These are phyloP conservation scores for Lycopodina hypogea DNA, from an alignment of 37 sponge, comb jelly and placozoan species.

Conservation along the genomic window DNA sequence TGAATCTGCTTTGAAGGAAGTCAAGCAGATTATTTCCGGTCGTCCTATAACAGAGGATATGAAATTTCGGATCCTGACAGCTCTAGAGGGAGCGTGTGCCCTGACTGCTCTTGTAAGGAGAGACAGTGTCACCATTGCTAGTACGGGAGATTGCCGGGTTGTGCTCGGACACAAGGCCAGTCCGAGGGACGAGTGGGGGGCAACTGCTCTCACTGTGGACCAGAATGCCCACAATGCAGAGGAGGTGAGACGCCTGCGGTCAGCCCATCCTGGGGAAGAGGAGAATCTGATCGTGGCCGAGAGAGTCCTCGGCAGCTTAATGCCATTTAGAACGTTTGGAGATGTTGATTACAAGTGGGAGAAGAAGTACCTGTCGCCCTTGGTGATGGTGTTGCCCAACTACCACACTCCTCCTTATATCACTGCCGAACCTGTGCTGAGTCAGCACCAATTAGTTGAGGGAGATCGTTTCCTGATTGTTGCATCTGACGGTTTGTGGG, in stretches of 20 bases:
- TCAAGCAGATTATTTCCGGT: slow-evolving; percentile 32
- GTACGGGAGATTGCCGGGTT: slow-evolving; percentile 82
- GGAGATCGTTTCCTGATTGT: slow-evolving; percentile 71
- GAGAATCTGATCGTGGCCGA: slow-evolving; percentile 40
- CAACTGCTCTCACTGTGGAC: slow-evolving; percentile 65
- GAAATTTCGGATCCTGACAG: slow-evolving; percentile 37
- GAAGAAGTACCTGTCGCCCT: slow-evolving; percentile 26
- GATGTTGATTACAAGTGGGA: slow-evolving; percentile 86
- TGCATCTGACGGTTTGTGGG: slow-evolving; percentile 90
- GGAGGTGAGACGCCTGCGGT: slow-evolving; percentile 62
- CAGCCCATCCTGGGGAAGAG: slow-evolving; percentile 80
- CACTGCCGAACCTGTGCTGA: slow-evolving; percentile 80
- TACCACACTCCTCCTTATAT: slow-evolving; percentile 87
- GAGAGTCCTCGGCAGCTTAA: slow-evolving; percentile 71
- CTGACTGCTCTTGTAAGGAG: slow-evolving; percentile 27
- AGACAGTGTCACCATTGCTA: slow-evolving; percentile 64
- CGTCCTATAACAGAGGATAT: slow-evolving; percentile 37
- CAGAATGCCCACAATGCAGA: slow-evolving; percentile 65
- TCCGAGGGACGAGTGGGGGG: slow-evolving; percentile 36
- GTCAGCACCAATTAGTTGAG: slow-evolving; percentile 21
- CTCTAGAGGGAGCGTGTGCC: slow-evolving; percentile 72
- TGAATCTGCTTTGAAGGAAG: slow-evolving; percentile 37
- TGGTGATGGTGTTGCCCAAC: slow-evolving; percentile 21
- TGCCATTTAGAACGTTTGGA: slow-evolving; percentile 87
- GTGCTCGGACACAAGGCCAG: slow-evolving; percentile 52